phyloP scores from a whole-genome alignment of 2,888 invertebrate genomes.

The Acleris holmiana region DNA sequence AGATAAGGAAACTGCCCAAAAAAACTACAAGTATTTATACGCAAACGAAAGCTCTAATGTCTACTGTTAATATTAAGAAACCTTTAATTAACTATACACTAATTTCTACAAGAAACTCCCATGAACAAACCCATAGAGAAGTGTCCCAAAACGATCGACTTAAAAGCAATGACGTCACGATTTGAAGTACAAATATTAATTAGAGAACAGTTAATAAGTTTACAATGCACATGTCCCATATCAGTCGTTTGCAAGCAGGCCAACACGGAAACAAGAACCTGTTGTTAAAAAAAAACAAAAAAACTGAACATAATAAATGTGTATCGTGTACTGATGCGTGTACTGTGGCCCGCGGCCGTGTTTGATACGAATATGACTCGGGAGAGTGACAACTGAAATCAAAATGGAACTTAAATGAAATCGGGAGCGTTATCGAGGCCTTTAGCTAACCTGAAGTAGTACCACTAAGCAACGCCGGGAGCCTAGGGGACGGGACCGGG shows the following conservation, averaged over 20 bases:
- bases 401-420: constrained; percentile 54
- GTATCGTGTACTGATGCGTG: constrained; percentile 76
- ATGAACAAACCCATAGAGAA: background rate
- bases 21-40: no score
- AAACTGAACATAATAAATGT: constrained; percentile 50
- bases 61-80: no score
- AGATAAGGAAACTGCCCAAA: no score
- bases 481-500: constrained; percentile 57
- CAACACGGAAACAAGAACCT: constrained; percentile 70
- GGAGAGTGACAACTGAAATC: constrained; percentile 65
- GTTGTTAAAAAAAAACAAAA: constrained; percentile 51
- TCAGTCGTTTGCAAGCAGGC: constrained; percentile 70
- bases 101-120: background rate
- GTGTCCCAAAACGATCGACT: constrained; percentile 6
- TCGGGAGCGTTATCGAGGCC: constrained; percentile 62
- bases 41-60: no score
- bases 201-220: constrained; percentile 37
- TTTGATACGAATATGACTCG: constrained; percentile 79
- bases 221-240: constrained; percentile 55
- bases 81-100: background rate
- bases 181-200: constrained; percentile 1
- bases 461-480: constrained; percentile 70
- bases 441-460: constrained; percentile 65
- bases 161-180: constrained; percentile 38
- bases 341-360: constrained; percentile 66